Conservation (phyloP, 2,797 vertebrate species). For the Myiothlypis chrysogaster region DNA sequence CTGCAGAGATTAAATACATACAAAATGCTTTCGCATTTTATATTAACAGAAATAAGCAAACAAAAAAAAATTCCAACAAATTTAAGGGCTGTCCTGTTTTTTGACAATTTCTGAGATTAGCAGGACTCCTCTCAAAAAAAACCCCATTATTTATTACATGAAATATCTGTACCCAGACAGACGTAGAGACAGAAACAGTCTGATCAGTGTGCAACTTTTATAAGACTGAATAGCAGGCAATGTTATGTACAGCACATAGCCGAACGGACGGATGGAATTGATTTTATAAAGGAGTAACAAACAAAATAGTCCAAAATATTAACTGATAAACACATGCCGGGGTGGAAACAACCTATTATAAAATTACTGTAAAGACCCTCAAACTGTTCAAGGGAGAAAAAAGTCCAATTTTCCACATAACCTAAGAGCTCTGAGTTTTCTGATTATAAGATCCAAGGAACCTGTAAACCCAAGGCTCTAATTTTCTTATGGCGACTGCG, state of each 20-base stretch:
- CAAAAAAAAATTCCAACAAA: background rate
- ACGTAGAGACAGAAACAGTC: background rate
- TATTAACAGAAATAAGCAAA: background rate
- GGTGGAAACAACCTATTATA: conserved; percentile 42
- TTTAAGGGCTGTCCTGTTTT: background rate
- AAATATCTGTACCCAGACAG: background rate
- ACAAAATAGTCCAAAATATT: conserved; percentile 31
- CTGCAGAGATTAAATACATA: background rate
- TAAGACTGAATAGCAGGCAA: background rate
- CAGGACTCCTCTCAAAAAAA: background rate
- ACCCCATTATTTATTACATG: background rate
- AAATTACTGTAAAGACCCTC: conserved; percentile 1
- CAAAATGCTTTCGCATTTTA: background rate
- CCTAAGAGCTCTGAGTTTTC: background rate
- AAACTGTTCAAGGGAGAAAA: conserved; percentile 9
- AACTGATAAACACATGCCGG: conserved; percentile 15
- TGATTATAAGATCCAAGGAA: conserved; percentile 53
- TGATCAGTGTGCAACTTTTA: background rate
- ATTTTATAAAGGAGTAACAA: conserved; percentile 27
- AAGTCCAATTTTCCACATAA: conserved; percentile 30
- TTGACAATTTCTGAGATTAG: background rate
- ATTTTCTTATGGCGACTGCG: conserved; percentile 67
- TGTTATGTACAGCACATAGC: background rate
- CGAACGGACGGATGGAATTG: background rate
- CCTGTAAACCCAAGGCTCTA: conserved; percentile 62